phyloP scores from a whole-genome alignment of 1,140 invertebrate species.

The Acromyrmex echinatior region DNA sequence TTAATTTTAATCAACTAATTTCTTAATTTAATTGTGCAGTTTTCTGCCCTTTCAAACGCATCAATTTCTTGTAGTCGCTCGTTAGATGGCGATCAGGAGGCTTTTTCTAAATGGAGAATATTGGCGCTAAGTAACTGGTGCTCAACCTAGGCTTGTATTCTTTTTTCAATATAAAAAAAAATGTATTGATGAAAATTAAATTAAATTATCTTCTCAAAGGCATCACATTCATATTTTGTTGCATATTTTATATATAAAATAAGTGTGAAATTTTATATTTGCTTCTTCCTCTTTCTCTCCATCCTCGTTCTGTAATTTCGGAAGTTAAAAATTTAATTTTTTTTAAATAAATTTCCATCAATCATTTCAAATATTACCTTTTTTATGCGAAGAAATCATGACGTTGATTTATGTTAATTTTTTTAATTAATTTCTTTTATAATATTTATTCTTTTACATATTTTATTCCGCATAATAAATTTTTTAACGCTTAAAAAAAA shows the following conservation, averaged over 20 bases:
- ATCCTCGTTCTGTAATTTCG: too few relatives aligned
- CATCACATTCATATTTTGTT: not conserved
- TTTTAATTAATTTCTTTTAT: not conserved
- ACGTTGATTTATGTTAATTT: not conserved
- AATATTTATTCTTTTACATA: not conserved
- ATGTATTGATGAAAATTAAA: not conserved
- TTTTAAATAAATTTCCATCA: not conserved
- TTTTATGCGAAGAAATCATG: not conserved
- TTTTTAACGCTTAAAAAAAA: not conserved
- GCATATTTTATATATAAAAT: not conserved
- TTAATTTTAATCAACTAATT: conserved; percentile 8
- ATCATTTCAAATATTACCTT: not conserved
- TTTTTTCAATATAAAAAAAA: conserved; percentile 11
- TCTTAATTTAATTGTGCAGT: conserved; percentile 24
- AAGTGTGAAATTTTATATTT: not conserved
- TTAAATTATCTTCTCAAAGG: not conserved
- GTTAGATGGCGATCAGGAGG: conserved; percentile 52
- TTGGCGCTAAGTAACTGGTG: not conserved
- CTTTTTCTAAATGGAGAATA: not conserved
- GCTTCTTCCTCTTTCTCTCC: not conserved
- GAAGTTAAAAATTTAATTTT: not conserved
- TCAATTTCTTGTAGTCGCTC: not conserved
- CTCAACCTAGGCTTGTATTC: not conserved
- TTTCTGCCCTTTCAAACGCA: conserved; percentile 57
- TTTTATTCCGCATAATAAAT: not conserved